phyloP scores from a whole-genome alignment of 2,113 vertebrate species.

The Hyaena hyaena region DNA sequence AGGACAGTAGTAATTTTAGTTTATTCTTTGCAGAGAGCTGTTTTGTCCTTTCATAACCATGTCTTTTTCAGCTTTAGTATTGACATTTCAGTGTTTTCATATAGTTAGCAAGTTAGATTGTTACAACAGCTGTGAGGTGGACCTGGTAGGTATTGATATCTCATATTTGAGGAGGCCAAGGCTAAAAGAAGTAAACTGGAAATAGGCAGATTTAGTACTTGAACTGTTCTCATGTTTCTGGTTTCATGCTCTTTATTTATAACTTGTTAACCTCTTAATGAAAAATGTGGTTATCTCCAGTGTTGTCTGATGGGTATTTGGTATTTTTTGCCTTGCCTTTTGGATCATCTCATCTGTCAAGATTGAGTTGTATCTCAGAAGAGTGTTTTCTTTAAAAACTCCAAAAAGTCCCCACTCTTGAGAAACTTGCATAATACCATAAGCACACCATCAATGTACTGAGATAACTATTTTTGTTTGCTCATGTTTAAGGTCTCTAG shows the following conservation, averaged over 20 bases:
- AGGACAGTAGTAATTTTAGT: background rate
- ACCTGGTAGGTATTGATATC: background rate
- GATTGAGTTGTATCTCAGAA: slow-evolving; percentile 11
- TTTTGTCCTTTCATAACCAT: background rate
- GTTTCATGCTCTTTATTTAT: slow-evolving; percentile 5
- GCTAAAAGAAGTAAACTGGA: slow-evolving; percentile 1
- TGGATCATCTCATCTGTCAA: slow-evolving; percentile 9
- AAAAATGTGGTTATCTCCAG: background rate
- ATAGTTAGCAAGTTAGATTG: background rate
- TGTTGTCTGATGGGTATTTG: slow-evolving; percentile 36
- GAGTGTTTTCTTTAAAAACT: slow-evolving; percentile 21
- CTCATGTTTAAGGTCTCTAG: slow-evolving; percentile 89
- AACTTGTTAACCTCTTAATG: background rate
- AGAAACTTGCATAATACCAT: slow-evolving; percentile 24
- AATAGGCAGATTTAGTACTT: background rate
- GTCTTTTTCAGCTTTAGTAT: background rate
- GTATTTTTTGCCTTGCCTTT: slow-evolving; percentile 46
- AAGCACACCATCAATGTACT: background rate
- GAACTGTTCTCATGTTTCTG: background rate
- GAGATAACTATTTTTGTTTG: slow-evolving; percentile 51
- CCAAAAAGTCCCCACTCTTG: background rate
- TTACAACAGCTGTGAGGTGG: background rate
- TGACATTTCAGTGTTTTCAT: slow-evolving; percentile 15
- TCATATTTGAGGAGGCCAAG: background rate
- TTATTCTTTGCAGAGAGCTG: background rate